Conservation (phyloP, 1,140 invertebrate genomes). For the Cyphomyrmex costatus region DNA sequence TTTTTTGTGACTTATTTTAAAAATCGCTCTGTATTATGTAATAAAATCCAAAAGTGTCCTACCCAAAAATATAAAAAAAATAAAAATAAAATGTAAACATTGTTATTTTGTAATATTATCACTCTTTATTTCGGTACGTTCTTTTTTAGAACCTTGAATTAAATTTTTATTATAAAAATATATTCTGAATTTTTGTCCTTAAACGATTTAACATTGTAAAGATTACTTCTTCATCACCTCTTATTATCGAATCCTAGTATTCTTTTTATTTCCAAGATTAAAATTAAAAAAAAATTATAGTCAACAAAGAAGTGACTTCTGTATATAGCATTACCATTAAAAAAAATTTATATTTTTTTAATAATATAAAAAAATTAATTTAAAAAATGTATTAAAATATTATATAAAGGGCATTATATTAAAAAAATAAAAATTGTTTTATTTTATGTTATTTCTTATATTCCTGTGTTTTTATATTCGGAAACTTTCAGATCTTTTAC, state of each 20-base stretch:
- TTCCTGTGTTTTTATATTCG: neutral
- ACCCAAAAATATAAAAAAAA: neutral
- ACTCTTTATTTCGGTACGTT: neutral
- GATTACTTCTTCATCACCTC: too few relatives aligned
- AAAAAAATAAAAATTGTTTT: neutral
- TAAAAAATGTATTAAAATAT: neutral
- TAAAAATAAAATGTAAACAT: neutral
- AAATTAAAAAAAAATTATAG: neutral
- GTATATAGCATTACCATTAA: neutral
- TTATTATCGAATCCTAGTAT: neutral
- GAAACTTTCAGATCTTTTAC: too few relatives aligned
- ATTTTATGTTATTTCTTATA: neutral
- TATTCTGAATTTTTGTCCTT: neutral
- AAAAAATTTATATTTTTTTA: neutral
- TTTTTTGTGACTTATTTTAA: too few relatives aligned
- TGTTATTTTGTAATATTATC: neutral
- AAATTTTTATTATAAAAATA: neutral
- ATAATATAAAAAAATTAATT: neutral
- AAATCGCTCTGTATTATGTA: neutral
- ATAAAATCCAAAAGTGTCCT: neutral
- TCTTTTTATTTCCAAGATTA: neutral
- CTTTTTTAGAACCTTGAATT: neutral
- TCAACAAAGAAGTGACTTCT: neutral
- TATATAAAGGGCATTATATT: neutral
- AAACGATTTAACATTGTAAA: neutral